phyloP scores from a whole-genome alignment of 2,797 vertebrate species.

The Masticophis lateralis region DNA sequence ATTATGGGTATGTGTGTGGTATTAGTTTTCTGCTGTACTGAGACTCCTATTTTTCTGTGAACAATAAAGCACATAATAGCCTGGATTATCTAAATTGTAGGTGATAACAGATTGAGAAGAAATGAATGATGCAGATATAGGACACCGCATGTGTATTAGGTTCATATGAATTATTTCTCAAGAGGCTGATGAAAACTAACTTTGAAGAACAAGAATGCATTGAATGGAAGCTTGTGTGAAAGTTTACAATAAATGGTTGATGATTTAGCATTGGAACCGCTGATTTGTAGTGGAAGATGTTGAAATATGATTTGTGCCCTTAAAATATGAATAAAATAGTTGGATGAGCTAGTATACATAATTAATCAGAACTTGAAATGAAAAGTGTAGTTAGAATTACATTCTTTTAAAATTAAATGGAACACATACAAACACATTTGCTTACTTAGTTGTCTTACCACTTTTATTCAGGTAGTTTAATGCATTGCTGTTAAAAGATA shows the following conservation, averaged over 20 bases:
- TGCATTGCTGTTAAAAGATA: not conserved
- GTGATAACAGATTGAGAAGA: conserved; percentile 86
- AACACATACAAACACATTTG: not conserved
- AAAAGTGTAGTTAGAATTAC: not conserved
- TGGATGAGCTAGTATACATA: conserved; percentile 35
- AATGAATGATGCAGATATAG: conserved; percentile 81
- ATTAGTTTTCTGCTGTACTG: conserved; percentile 76
- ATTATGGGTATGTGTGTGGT: conserved; percentile 65
- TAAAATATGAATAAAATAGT: conserved; percentile 30
- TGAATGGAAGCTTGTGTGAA: conserved; percentile 59
- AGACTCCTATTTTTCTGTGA: conserved; percentile 77
- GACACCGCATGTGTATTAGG: conserved; percentile 84
- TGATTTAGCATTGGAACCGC: conserved; percentile 50
- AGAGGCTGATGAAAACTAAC: conserved; percentile 72
- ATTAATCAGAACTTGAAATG: conserved; percentile 10
- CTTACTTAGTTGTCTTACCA: not conserved
- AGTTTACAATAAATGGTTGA: conserved; percentile 61
- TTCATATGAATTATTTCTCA: conserved; percentile 90
- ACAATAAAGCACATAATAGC: conserved; percentile 84
- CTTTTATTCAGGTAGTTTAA: not conserved
- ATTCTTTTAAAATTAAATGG: conserved; percentile 4
- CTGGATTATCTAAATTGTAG: conserved; percentile 86
- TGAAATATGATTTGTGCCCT: conserved; percentile 38
- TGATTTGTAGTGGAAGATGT: conserved; percentile 37
- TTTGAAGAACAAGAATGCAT: conserved; percentile 57